These are phyloP conservation scores for Motacilla alba DNA, from an alignment of 2,113 vertebrate species.

Conservation along the genomic window DNA sequence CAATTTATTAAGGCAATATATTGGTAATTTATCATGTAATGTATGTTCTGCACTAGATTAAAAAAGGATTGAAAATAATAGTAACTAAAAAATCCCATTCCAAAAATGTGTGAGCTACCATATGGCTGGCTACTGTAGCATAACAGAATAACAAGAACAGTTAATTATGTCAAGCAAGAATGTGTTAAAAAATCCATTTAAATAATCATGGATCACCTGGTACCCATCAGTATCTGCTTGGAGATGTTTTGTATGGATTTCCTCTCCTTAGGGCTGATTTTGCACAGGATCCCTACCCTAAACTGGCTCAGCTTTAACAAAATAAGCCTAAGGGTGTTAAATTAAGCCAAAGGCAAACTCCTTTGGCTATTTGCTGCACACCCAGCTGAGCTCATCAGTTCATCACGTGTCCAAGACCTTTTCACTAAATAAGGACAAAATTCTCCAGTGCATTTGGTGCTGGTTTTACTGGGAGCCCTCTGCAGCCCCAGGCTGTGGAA, in stretches of 20 bases:
- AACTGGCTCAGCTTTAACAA: not conserved
- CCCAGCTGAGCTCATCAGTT: not conserved
- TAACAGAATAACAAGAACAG: not conserved
- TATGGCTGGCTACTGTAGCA: not conserved
- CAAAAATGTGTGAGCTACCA: not conserved
- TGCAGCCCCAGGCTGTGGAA: not conserved
- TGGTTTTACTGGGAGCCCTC: not conserved
- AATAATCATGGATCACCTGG: not conserved
- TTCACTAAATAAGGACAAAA: constrained; percentile 20
- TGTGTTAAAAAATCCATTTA: not conserved
- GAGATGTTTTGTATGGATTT: not conserved
- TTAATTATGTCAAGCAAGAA: not conserved
- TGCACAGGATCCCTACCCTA: not conserved
- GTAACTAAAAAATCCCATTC: not conserved
- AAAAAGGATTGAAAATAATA: not conserved
- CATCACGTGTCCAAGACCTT: not conserved
- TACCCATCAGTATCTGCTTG: not conserved
- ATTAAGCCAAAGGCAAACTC: not conserved
- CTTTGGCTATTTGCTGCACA: not conserved
- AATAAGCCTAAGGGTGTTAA: not conserved
- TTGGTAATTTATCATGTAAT: not conserved
- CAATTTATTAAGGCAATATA: not conserved
- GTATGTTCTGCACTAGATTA: not conserved
- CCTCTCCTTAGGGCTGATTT: not conserved
- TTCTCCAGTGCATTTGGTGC: rapidly evolving